A percentile compares a stretch with the other conserved stretches of the same genome.
These are phyloP conservation scores for Rhynchonycteris naso DNA, from an alignment of 2,797 vertebrate species.

Conservation along the genomic window DNA sequence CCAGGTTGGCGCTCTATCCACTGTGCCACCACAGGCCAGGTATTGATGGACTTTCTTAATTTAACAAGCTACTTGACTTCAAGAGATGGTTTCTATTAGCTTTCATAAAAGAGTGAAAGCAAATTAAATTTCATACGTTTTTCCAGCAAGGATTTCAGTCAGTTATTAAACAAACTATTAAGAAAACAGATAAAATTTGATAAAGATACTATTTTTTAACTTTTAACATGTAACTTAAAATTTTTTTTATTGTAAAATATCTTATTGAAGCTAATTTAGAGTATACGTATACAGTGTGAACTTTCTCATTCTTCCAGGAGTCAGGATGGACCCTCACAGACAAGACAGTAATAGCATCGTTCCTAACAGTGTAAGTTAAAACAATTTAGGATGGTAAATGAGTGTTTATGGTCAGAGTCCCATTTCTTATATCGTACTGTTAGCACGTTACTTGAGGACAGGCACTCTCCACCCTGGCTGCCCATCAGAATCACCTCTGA, in stretches of 20 bases:
- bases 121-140: slow-evolving; percentile 43
- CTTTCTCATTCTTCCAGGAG: slow-evolving; percentile 82
- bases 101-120: slow-evolving; percentile 56
- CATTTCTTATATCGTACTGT: background rate
- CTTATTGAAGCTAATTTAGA: slow-evolving; percentile 46
- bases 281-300: slow-evolving; percentile 73
- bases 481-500: slow-evolving; percentile 4
- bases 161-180: slow-evolving; percentile 41
- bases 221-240: slow-evolving; percentile 64
- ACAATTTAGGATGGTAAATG: background rate
- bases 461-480: background rate
- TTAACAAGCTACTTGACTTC: background rate
- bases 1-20: no score
- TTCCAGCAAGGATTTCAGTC: slow-evolving; percentile 28
- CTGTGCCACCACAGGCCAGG: no score
- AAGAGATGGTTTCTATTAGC: slow-evolving; percentile 49
- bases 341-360: slow-evolving; percentile 82
- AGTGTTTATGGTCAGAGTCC: background rate
- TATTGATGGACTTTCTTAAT: slow-evolving; percentile 16
- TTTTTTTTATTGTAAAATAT: slow-evolving; percentile 9
- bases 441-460: background rate
- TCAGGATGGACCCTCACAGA: slow-evolving; percentile 85
- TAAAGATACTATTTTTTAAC: slow-evolving; percentile 1
- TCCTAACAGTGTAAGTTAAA: slow-evolving; percentile 86
- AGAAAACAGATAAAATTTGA: slow-evolving; percentile 35